phyloP scores from a whole-genome alignment of 2,888 invertebrate species.

The Hemaris fuciformis region DNA sequence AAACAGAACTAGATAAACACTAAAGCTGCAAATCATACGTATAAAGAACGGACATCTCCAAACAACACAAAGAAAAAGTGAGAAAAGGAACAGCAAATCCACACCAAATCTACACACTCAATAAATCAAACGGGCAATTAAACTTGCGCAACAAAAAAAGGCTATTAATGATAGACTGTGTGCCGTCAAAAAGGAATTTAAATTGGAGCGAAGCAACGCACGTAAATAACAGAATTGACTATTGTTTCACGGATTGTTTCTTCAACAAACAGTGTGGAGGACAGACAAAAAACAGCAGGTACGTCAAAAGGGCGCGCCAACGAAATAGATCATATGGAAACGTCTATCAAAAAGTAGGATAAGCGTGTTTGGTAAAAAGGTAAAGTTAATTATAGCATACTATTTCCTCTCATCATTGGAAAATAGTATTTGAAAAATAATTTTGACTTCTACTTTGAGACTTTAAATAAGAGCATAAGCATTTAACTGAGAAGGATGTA shows the following conservation, averaged over 20 bases:
- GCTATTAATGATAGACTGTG: constrained; percentile 45
- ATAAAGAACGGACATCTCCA: background rate
- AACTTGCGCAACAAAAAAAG: constrained; percentile 36
- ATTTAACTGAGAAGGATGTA: too few species aligned
- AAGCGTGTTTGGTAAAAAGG: too few species aligned
- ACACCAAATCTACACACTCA: constrained; percentile 27
- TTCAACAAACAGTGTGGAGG: constrained; percentile 63
- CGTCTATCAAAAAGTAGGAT: too few species aligned
- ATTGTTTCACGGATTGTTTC: constrained; percentile 73
- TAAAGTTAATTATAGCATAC: too few species aligned
- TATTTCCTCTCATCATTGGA: too few species aligned
- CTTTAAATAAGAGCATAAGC: too few species aligned
- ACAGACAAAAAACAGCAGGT: constrained; percentile 77
- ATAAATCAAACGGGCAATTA: constrained; percentile 65
- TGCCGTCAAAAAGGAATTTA: constrained; percentile 63
- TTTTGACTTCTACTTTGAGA: too few species aligned
- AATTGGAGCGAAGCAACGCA: constrained; percentile 36
- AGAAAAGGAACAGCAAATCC: background rate
- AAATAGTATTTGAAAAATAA: too few species aligned
- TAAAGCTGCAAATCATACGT: background rate
- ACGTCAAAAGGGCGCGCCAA: constrained; percentile 35
- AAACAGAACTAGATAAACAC: background rate
- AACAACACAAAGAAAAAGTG: background rate
- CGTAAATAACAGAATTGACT: constrained; percentile 51
- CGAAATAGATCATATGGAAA: constrained; percentile 32